These are phyloP conservation scores for Petrophora chlorosata DNA, from an alignment of 2,888 invertebrate genomes.

Conservation along the genomic window DNA sequence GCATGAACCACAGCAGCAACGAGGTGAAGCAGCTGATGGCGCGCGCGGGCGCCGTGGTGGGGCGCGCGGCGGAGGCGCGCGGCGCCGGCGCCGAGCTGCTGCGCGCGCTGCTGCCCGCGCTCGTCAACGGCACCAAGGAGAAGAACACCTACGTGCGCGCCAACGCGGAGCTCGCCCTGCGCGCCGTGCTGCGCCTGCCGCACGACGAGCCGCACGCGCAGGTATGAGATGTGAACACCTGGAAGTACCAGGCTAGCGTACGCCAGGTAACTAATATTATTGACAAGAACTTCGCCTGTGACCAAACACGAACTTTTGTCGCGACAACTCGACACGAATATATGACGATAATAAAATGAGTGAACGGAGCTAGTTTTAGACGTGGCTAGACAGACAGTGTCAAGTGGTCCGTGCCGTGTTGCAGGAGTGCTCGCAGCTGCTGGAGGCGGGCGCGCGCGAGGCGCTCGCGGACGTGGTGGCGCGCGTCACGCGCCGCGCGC, in stretches of 20 bases:
- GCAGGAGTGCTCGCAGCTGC: slow-evolving; percentile 88
- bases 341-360: too few relatives aligned
- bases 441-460: slow-evolving; percentile 95
- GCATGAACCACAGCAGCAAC: slow-evolving; percentile 96
- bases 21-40: slow-evolving; percentile 97
- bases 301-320: too few relatives aligned
- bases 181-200: slow-evolving; percentile 92
- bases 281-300: too few relatives aligned
- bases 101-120: slow-evolving; percentile 92
- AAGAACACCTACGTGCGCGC: slow-evolving; percentile 98
- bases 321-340: too few relatives aligned
- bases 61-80: slow-evolving; percentile 73
- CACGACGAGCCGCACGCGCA: slow-evolving; percentile 89
- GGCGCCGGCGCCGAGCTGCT: slow-evolving; percentile 84
- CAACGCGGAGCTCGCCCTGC: slow-evolving; percentile 95
- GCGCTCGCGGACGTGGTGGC: slow-evolving; percentile 94
- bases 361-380: too few relatives aligned
- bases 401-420: too few relatives aligned
- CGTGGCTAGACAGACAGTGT: too few relatives aligned
- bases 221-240: too few relatives aligned
- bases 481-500: slow-evolving; percentile 92
- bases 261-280: too few relatives aligned
- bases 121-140: slow-evolving; percentile 99
- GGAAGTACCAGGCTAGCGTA: too few relatives aligned
- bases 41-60: slow-evolving; percentile 89